Conservation (phyloP, 2,797 vertebrate genomes). For the Melanotaenia nigrans region DNA sequence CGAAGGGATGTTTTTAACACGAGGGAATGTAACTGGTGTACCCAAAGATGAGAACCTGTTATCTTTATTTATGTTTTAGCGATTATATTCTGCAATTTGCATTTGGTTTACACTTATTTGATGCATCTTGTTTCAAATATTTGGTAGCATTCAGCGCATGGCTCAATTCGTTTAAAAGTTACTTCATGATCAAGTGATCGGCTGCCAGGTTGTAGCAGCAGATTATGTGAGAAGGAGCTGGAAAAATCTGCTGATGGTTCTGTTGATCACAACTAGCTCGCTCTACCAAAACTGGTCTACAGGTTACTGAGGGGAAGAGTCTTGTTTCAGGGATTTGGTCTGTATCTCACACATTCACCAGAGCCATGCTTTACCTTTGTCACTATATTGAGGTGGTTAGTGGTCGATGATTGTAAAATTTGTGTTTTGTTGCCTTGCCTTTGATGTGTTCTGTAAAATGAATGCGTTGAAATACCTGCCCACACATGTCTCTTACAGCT, state of each 20-base stretch:
- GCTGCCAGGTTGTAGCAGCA: conserved; percentile 17
- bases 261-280: conserved; percentile 17
- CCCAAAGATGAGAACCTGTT: conserved; percentile 54
- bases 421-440: conserved; percentile 53
- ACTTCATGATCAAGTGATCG: conserved; percentile 30
- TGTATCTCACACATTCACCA: conserved; percentile 48
- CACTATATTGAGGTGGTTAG: conserved; percentile 39
- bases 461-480: conserved; percentile 34
- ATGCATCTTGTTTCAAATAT: conserved; percentile 20
- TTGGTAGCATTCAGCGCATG: conserved; percentile 41
- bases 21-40: conserved; percentile 56
- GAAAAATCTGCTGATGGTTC: conserved; percentile 13
- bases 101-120: conserved; percentile 20
- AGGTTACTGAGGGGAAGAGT: conserved; percentile 34
- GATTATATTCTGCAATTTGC: conserved; percentile 12
- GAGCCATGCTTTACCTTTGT: conserved; percentile 54
- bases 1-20: conserved; percentile 37
- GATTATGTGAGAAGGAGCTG: conserved; percentile 11
- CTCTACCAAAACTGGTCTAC: conserved; percentile 29
- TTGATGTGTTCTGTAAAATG: conserved; percentile 29
- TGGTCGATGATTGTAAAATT: conserved; percentile 23
- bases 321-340: conserved; percentile 67
- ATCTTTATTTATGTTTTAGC: conserved; percentile 21
- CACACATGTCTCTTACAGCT: conserved; percentile 58
- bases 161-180: conserved; percentile 16